Evolutionary conservation across 2,797 vertebrate species (phyloP).

Genomic region (Eulemur mongoz): DNA sequence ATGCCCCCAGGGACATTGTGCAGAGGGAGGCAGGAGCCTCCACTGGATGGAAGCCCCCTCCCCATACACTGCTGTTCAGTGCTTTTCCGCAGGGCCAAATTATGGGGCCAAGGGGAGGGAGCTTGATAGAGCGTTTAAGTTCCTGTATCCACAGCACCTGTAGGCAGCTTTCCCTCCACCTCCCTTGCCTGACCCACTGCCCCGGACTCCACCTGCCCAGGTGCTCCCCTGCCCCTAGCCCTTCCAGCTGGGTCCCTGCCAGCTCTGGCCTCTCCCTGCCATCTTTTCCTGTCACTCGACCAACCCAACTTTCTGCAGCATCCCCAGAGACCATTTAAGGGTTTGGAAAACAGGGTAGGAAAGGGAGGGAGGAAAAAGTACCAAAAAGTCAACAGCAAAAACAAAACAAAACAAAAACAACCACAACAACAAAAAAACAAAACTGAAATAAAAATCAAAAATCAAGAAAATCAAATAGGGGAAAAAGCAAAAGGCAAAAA

Average conservation of each 20-base stretch:
- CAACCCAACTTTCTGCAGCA: conserved; percentile 49
- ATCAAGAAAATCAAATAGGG: conserved; percentile 63
- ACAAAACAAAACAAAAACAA: conserved; percentile 80
- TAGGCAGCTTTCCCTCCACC: neutral
- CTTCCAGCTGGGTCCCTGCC: neutral
- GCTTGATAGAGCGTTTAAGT: neutral
- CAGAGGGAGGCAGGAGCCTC: neutral
- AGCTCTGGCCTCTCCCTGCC: neutral
- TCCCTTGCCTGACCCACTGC: neutral
- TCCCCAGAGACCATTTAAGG: neutral
- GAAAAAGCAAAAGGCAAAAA: conserved; percentile 71
- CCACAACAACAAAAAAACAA: conserved; percentile 72
- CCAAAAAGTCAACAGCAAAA: conserved; percentile 72
- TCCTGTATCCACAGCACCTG: neutral
- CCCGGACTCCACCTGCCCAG: neutral
- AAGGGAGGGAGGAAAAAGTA: conserved; percentile 10
- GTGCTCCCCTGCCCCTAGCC: neutral
- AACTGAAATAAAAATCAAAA: conserved; percentile 63
- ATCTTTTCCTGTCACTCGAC: neutral
- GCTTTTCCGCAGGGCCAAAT: neutral
- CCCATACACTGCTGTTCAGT: neutral
- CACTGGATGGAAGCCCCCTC: neutral
- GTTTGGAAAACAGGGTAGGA: neutral
- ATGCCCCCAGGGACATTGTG: neutral
- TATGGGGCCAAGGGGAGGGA: neutral